Conservation (phyloP, 64 coral and sea anemone species). For the Porites lutea region DNA sequence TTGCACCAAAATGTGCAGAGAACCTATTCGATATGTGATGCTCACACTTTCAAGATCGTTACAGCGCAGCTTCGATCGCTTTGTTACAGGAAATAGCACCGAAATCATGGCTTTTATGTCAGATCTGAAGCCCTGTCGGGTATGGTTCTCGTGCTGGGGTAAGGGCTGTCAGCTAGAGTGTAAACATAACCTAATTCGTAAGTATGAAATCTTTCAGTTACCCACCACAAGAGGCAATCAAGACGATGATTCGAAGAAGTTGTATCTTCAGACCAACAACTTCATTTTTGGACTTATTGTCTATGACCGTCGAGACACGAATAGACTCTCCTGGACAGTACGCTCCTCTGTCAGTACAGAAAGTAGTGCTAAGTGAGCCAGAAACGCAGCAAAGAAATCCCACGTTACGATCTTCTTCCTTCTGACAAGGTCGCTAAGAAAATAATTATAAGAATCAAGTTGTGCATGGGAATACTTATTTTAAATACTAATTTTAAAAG, state of each 20-base stretch:
- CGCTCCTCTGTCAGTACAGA: slow-evolving; percentile 80
- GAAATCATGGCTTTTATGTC: no score
- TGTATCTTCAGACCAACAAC: slow-evolving; percentile 74
- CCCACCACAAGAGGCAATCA: slow-evolving; percentile 74
- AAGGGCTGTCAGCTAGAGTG: no score
- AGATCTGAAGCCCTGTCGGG: no score
- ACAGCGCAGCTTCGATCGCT: no score
- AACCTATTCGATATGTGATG: no score
- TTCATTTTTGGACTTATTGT: slow-evolving; percentile 72
- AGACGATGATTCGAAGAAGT: slow-evolving; percentile 62
- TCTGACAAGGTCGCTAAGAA: slow-evolving; percentile 66
- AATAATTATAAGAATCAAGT: not conserved
- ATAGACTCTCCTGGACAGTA: slow-evolving; percentile 90
- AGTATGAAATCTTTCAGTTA: not conserved
- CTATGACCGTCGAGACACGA: slow-evolving; percentile 80
- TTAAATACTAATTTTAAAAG: no score
- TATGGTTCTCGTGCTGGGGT: no score
- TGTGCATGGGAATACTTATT: no score
- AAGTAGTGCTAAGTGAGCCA: slow-evolving; percentile 61
- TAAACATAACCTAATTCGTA: not conserved
- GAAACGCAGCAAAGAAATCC: slow-evolving; percentile 81
- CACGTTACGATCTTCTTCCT: slow-evolving; percentile 59
- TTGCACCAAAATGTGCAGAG: no score
- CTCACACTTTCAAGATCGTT: no score
- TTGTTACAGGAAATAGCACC: no score